These are phyloP conservation scores for Teleopsis dalmanni DNA, from an alignment of 1,140 invertebrate species.

Conservation along the genomic window DNA sequence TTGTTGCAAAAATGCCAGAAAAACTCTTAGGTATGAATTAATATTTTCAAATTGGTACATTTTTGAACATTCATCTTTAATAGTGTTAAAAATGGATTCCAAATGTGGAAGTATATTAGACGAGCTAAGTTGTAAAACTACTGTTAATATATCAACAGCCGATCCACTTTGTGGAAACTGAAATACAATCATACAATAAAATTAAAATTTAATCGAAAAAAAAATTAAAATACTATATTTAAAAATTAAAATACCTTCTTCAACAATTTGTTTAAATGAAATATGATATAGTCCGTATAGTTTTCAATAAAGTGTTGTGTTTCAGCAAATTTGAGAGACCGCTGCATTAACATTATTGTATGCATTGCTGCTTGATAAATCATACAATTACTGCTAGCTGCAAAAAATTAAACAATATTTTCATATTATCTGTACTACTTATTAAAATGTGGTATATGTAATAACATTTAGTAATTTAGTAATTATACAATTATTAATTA, in stretches of 20 bases:
- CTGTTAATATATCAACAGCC: conserved; percentile 49
- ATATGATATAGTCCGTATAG: conserved; percentile 52
- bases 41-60: conserved; percentile 25
- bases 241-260: conserved; percentile 34
- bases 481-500: no score
- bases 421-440: no score
- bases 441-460: no score
- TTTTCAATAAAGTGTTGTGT: conserved; percentile 45
- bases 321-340: conserved; percentile 39
- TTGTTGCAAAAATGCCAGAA: conserved; percentile 31
- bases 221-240: background rate
- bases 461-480: no score
- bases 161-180: conserved; percentile 42
- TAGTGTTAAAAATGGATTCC: conserved; percentile 49
- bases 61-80: conserved; percentile 37
- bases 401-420: conserved; percentile 7
- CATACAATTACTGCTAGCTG: conserved; percentile 30
- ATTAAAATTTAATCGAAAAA: background rate
- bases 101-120: conserved; percentile 49
- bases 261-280: conserved; percentile 49
- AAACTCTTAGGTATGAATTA: conserved; percentile 35
- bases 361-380: conserved; percentile 31
- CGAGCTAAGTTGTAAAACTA: conserved; percentile 50
- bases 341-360: conserved; percentile 46
- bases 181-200: background rate